phyloP scores from a whole-genome alignment of 2,888 invertebrate species.

The Mesodorylaimus sp. region DNA sequence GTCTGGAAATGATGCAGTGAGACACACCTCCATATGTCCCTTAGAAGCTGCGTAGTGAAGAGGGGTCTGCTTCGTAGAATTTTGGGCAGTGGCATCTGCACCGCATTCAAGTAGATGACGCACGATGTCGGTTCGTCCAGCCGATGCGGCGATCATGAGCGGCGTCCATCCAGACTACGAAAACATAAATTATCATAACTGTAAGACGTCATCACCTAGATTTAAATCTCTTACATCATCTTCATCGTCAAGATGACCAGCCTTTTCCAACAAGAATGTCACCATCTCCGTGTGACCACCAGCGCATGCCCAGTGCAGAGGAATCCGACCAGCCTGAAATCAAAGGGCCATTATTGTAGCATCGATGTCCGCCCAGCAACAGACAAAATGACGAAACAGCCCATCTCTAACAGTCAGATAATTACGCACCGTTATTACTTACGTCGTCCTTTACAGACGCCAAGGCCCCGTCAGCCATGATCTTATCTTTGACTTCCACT shows the following conservation, averaged over 20 bases:
- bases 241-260: conserved; percentile 7
- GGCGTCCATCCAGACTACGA: conserved; percentile 29
- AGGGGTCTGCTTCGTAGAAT: conserved; percentile 67
- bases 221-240: conserved; percentile 12
- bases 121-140: conserved; percentile 56
- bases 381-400: too few relatives aligned
- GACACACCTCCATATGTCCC: conserved; percentile 38
- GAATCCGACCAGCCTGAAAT: conserved; percentile 11
- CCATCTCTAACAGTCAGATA: neutral
- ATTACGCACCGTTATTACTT: neutral
- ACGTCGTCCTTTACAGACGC: neutral
- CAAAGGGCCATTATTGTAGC: neutral
- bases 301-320: conserved; percentile 16
- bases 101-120: conserved; percentile 69
- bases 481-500: neutral
- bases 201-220: neutral
- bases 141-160: conserved; percentile 34
- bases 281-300: conserved; percentile 16
- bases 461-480: neutral
- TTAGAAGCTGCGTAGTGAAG: conserved; percentile 93
- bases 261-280: conserved; percentile 9
- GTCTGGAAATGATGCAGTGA: neutral
- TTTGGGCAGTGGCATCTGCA: conserved; percentile 80
- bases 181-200: neutral
- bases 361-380: too few relatives aligned